Percentiles rank a stretch among this genome's conserved stretches.
These are phyloP conservation scores for Ophiothrix spiculata DNA, from an alignment of 35 echinoderm and acorn worm genomes.

Conservation along the genomic window DNA sequence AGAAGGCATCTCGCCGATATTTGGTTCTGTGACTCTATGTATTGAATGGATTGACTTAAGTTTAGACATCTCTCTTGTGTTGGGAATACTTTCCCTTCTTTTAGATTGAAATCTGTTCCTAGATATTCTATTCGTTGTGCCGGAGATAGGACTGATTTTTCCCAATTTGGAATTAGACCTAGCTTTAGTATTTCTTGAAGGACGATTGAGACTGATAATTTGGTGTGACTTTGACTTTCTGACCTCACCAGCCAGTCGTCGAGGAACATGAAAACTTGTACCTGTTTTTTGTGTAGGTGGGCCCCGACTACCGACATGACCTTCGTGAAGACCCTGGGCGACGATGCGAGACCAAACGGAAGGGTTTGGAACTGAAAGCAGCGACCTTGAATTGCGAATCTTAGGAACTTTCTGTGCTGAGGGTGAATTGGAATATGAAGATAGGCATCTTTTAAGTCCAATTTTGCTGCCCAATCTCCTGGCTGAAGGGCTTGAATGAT, in stretches of 20 bases:
- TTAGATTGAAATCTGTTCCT: neutral
- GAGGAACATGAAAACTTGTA: neutral
- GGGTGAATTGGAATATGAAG: conserved; percentile 8
- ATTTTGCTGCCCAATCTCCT: conserved; percentile 4
- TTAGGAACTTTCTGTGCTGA: neutral
- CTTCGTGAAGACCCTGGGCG: neutral
- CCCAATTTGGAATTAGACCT: neutral
- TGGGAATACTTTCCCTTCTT: neutral
- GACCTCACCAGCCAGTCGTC: neutral
- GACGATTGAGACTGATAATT: neutral
- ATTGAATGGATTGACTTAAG: neutral
- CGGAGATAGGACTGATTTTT: neutral
- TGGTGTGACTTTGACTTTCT: neutral
- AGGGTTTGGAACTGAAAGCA: neutral
- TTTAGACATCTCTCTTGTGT: neutral
- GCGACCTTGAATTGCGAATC: neutral
- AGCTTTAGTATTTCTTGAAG: neutral
- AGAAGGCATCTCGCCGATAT: neutral
- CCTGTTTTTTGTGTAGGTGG: neutral
- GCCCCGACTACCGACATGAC: neutral
- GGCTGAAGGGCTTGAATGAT: neutral
- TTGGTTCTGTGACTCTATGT: neutral
- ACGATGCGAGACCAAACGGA: neutral
- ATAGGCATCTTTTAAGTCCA: conserved; percentile 18
- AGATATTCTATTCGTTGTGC: neutral